These are phyloP conservation scores for Rotaria magnacalcarata DNA, from an alignment of 2,888 invertebrate species.

Conservation along the genomic window DNA sequence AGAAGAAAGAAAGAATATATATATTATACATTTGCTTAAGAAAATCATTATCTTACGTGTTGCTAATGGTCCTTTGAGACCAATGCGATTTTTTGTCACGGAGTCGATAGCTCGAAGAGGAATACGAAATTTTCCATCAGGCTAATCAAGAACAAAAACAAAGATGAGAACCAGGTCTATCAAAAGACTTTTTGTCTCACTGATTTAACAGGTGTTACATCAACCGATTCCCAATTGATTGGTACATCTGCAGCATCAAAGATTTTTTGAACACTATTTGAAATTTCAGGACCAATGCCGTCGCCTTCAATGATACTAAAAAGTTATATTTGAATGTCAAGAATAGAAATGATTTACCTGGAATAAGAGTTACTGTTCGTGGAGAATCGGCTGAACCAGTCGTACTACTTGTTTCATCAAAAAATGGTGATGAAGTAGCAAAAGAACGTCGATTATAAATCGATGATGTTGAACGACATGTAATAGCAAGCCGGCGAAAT, in stretches of 20 bases:
- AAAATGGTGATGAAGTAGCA: neutral
- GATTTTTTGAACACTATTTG: conserved; percentile 91
- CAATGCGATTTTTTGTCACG: conserved; percentile 88
- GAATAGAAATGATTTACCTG: neutral
- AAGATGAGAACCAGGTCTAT: no score
- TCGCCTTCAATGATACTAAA: conserved; percentile 66
- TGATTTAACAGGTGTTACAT: conserved; percentile 89
- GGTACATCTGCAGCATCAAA: conserved; percentile 88
- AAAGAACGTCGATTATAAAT: neutral
- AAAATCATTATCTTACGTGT: conserved; percentile 64
- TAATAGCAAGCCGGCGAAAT: neutral
- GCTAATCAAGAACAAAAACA: neutral
- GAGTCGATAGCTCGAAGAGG: conserved; percentile 95
- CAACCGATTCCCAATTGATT: conserved; percentile 94
- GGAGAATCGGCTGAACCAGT: neutral
- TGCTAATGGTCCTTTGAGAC: conserved; percentile 94
- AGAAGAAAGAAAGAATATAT: neutral
- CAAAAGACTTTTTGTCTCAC: conserved; percentile 51
- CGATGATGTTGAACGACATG: neutral
- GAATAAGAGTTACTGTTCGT: conserved; percentile 16
- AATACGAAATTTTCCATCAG: conserved; percentile 93
- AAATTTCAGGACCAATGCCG: conserved; percentile 99
- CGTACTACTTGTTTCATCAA: neutral
- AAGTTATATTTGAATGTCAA: neutral
- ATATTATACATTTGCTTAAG: no score